These are phyloP conservation scores for Contarinia nasturtii DNA, from an alignment of 1,140 invertebrate species.

Conservation along the genomic window DNA sequence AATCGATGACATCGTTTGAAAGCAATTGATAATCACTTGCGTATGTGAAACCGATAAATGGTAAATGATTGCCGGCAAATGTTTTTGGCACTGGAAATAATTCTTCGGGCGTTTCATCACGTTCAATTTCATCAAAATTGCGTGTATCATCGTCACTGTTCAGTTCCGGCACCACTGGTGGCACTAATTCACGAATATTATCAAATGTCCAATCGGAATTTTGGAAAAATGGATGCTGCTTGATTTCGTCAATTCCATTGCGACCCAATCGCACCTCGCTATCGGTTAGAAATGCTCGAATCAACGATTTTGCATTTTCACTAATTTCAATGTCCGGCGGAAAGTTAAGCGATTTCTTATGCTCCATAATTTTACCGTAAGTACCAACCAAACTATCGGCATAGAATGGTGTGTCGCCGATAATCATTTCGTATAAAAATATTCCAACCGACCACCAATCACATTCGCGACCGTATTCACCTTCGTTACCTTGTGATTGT, in stretches of 20 bases:
- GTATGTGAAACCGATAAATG: slow-evolving; percentile 98
- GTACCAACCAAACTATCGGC: slow-evolving; percentile 95
- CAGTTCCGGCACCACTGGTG: slow-evolving; percentile 91
- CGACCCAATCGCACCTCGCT: slow-evolving; percentile 75
- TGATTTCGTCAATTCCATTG: slow-evolving; percentile 91
- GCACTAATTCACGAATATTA: slow-evolving; percentile 80
- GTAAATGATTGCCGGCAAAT: slow-evolving; percentile 95
- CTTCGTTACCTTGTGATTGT: slow-evolving; percentile 91
- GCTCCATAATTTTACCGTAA: slow-evolving; percentile 98
- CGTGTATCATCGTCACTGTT: slow-evolving; percentile 91
- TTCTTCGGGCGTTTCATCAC: slow-evolving; percentile 73
- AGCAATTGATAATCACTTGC: slow-evolving; percentile 65
- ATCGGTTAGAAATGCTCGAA: slow-evolving; percentile 86
- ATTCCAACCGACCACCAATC: slow-evolving; percentile 99
- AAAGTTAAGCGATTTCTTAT: slow-evolving; percentile 87
- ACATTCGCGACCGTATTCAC: slow-evolving; percentile 87
- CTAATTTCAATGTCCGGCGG: slow-evolving; percentile 89
- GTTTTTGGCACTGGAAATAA: slow-evolving; percentile 90
- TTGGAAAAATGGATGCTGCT: slow-evolving; percentile 83
- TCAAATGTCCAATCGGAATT: slow-evolving; percentile 98
- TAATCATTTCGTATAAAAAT: slow-evolving; percentile 96
- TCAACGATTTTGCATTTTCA: slow-evolving; percentile 76
- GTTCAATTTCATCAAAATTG: slow-evolving; percentile 96
- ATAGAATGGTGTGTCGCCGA: slow-evolving; percentile 98
- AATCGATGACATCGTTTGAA: slow-evolving; percentile 33